Percentiles rank a stretch among this genome's conserved stretches.
Evolutionary conservation across 2,797 vertebrate genomes (phyloP).

Genomic region (Rhincodon typus): DNA sequence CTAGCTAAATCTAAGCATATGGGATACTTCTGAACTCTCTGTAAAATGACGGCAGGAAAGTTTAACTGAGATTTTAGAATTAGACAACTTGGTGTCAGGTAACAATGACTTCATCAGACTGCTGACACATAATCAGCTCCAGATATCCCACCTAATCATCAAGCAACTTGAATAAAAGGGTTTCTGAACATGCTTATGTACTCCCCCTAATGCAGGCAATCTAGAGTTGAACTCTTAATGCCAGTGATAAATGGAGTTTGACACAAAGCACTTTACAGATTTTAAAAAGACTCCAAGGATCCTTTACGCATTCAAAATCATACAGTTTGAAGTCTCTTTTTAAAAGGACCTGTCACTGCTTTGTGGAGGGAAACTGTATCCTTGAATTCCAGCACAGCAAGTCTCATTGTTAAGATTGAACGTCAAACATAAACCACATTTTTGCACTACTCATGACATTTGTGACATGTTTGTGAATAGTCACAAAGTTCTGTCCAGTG

Average conservation of each 20-base stretch:
- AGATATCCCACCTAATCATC: background rate
- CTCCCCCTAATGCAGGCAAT: background rate
- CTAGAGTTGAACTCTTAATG: background rate
- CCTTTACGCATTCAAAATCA: background rate
- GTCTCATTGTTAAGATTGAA: background rate
- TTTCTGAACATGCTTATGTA: background rate
- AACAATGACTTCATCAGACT: constrained; percentile 8
- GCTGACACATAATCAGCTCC: constrained; percentile 23
- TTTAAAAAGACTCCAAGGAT: background rate
- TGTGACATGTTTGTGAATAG: constrained; percentile 16
- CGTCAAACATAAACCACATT: background rate
- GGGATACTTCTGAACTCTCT: background rate
- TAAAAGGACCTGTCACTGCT: background rate
- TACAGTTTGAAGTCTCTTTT: background rate
- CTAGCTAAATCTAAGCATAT: background rate
- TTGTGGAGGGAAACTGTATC: background rate
- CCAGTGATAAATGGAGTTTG: background rate
- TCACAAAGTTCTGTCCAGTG: background rate
- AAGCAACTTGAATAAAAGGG: background rate
- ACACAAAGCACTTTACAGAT: background rate
- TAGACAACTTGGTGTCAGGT: background rate
- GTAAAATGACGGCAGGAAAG: background rate
- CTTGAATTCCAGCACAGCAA: background rate
- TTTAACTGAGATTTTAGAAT: background rate
- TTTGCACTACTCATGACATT: background rate